phyloP scores from a whole-genome alignment of 2,113 vertebrate species.

The Gasterosteus aculeatus region DNA sequence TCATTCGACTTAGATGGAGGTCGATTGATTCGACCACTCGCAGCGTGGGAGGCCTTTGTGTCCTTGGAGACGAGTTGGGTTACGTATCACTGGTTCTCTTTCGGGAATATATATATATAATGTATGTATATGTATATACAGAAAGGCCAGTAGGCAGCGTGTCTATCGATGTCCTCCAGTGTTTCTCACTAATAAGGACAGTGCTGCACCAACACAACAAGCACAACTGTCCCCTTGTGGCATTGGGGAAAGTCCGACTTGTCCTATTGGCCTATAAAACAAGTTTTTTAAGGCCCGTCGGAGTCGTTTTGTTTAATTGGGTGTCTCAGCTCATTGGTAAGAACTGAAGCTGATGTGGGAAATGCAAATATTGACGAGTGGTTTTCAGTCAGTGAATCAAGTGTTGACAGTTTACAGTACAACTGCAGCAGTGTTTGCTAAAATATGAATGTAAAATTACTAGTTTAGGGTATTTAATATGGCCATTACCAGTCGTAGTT shows the following conservation, averaged over 20 bases:
- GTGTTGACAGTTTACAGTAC: background rate
- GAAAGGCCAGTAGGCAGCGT: background rate
- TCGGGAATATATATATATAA: background rate
- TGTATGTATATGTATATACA: background rate
- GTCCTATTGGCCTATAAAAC: background rate
- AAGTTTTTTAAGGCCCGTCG: background rate
- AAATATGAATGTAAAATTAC: background rate
- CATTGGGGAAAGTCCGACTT: background rate
- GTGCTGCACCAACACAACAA: background rate
- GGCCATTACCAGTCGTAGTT: constrained; percentile 16
- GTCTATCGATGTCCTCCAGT: background rate
- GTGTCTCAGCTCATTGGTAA: background rate
- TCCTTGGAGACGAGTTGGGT: constrained; percentile 25
- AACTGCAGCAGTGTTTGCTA: background rate
- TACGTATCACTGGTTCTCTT: constrained; percentile 11
- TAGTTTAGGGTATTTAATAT: background rate
- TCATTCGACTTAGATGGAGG: constrained; percentile 22
- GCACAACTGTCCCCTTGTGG: background rate
- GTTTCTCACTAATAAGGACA: background rate
- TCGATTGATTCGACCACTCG: constrained; percentile 39
- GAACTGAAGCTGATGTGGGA: background rate
- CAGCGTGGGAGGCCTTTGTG: constrained; percentile 21
- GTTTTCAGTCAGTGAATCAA: background rate
- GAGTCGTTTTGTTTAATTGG: background rate
- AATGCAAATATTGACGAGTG: background rate